Percentiles rank a stretch among this genome's conserved stretches.
Evolutionary conservation across 2,797 vertebrate species (phyloP).

Genomic region (Melanotaenia pygmaea): DNA sequence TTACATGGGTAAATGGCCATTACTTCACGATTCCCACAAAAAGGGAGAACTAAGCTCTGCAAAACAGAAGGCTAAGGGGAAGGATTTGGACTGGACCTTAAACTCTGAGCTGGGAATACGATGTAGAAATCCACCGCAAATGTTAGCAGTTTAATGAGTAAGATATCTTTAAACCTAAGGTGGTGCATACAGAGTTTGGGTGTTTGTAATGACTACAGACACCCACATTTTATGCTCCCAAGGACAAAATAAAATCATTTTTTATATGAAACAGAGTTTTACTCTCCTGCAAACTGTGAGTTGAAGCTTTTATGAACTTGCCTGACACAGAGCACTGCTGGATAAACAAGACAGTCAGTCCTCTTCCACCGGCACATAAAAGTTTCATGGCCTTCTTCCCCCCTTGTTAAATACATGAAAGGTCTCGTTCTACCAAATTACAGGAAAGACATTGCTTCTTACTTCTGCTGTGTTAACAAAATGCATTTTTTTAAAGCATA

Average conservation of each 20-base stretch:
- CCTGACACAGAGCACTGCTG: background rate
- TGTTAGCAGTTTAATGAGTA: background rate
- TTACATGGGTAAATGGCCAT: background rate
- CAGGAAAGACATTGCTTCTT: background rate
- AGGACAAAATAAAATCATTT: background rate
- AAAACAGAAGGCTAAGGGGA: background rate
- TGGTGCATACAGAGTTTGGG: background rate
- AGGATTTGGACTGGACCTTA: background rate
- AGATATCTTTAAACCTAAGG: background rate
- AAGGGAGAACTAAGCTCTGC: background rate
- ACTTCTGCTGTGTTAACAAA: background rate
- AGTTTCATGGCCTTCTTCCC: constrained; percentile 2
- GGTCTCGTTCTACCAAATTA: constrained; percentile 6
- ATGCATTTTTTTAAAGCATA: background rate
- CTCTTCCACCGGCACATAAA: background rate
- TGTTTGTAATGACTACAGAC: background rate
- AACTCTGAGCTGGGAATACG: background rate
- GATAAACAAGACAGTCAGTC: constrained; percentile 1
- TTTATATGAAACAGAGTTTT: background rate
- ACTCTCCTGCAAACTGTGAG: background rate
- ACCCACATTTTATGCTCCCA: background rate
- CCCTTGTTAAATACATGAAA: constrained; percentile 9
- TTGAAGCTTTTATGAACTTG: background rate
- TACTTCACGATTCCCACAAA: background rate
- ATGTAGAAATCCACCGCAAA: background rate